Percentiles rank a stretch among this genome's conserved stretches.
These are phyloP conservation scores for Cynopterus sphinx DNA, from an alignment of 2,797 vertebrate genomes.

Conservation along the genomic window DNA sequence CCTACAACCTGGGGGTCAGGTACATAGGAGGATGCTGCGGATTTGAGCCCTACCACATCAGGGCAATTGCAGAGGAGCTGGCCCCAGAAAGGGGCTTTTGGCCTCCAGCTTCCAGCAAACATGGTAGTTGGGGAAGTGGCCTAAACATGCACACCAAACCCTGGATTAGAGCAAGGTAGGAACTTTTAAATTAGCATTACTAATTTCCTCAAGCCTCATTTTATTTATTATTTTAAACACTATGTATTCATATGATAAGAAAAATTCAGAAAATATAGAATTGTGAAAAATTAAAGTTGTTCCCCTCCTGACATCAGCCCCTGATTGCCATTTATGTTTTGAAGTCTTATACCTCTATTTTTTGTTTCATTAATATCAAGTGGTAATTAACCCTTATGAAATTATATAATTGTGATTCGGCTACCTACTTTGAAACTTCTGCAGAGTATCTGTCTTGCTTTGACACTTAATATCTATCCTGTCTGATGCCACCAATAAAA, in stretches of 20 bases:
- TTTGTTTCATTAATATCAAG: neutral
- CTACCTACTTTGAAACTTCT: neutral
- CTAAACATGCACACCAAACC: constrained; percentile 96
- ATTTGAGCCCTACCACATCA: constrained; percentile 94
- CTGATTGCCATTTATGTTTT: neutral
- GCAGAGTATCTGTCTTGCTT: neutral
- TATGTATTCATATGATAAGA: neutral
- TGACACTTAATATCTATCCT: neutral
- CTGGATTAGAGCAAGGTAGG: constrained; percentile 95
- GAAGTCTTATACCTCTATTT: neutral
- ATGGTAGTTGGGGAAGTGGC: constrained; percentile 91
- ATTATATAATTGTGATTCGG: neutral
- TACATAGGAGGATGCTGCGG: constrained; percentile 96
- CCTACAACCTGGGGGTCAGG: constrained; percentile 91
- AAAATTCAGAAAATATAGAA: neutral
- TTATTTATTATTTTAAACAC: neutral
- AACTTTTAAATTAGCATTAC: constrained; percentile 5
- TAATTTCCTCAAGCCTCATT: neutral
- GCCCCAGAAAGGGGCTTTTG: constrained; percentile 89
- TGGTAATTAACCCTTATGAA: neutral
- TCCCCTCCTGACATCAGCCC: neutral
- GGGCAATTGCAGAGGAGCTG: constrained; percentile 94
- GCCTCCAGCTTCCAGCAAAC: constrained; percentile 93
- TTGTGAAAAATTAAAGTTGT: neutral
- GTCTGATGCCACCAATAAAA: neutral